Base-by-base conservation (phyloP, 1,140 invertebrate genomes). In the Drosophila pruinosa region DNA sequence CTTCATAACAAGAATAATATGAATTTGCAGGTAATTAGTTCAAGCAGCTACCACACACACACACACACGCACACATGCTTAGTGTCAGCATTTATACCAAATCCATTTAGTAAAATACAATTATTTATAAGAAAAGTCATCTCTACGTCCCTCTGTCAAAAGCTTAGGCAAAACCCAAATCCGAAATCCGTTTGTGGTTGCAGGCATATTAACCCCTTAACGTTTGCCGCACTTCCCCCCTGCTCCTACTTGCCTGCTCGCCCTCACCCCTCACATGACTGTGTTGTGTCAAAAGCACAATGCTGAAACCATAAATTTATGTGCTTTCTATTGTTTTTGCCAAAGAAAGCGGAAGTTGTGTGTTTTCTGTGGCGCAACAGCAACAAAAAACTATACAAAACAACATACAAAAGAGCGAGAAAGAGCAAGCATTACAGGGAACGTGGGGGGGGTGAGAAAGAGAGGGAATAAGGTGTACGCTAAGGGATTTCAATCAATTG, bases 231-330 rank as follows among this genome's bases (percentile, higher is more conserved):
- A 28, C 47, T 50, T 50, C n/a, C 7, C 54, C 36, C 22, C 6
- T 31, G 3, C 12, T 21, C 3, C 5, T 10, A 3, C 47, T 12
- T 31, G 3, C 22, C 19, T 10, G 4, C n/a, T 8, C 36, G 0
- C 14, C 17, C 7, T 6, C 8, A 12, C 19, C 24, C 21, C 22
- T 17, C 72, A 85, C 79, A 83, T 81, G 77, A 71, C n/a, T 56
- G 56, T 67, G 70, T 59, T 34, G 53, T 86, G 82, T 88, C 82
- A 86, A 86, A 86, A 86, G 82, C 82, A 86, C 81, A 86, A 86
- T 86, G 81, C 81, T 88, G 77, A 88, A 86, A 86, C 81, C 81
- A 86, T 86, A 86, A 86, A 86, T 86, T 86, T 86, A 86, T 86
- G 81, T 86, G 81, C 81, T 78, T 86, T 86, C 81, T 86, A 86